phyloP scores from a whole-genome alignment of 2,888 invertebrate genomes.

The Apodemia duryi region DNA sequence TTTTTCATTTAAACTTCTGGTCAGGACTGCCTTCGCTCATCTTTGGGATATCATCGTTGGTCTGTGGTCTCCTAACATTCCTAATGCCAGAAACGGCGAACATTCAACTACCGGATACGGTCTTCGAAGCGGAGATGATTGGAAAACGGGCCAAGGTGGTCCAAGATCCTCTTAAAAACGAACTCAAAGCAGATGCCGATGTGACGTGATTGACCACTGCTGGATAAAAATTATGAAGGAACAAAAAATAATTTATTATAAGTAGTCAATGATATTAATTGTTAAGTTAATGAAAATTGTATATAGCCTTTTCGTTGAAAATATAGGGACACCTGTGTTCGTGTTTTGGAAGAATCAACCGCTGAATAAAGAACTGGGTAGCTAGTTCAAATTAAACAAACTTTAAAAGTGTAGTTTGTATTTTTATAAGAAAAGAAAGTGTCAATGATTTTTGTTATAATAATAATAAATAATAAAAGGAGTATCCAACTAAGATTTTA shows the following conservation, averaged over 20 bases:
- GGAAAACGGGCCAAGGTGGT: constrained; percentile 35
- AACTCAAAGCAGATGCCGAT: constrained; percentile 26
- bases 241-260: not conserved
- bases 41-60: constrained; percentile 67
- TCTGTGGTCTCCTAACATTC: constrained; percentile 61
- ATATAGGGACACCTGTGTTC: too few species aligned
- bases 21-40: constrained; percentile 67
- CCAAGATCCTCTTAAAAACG: constrained; percentile 21
- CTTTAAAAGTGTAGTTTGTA: too few species aligned
- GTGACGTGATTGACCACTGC: constrained; percentile 1
- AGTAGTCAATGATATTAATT: not conserved
- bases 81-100: constrained; percentile 74
- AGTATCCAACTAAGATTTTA: too few species aligned
- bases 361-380: too few species aligned
- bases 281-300: too few species aligned
- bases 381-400: too few species aligned
- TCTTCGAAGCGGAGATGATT: constrained; percentile 66
- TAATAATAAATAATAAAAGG: too few species aligned
- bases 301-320: too few species aligned
- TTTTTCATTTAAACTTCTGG: constrained; percentile 63
- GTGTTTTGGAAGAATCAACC: too few species aligned
- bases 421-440: too few species aligned
- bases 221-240: not conserved
- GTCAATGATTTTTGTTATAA: too few species aligned
- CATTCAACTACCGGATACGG: constrained; percentile 69